phyloP scores from a whole-genome alignment of 2,888 invertebrate genomes.

The Eucriotettix oculatus region DNA sequence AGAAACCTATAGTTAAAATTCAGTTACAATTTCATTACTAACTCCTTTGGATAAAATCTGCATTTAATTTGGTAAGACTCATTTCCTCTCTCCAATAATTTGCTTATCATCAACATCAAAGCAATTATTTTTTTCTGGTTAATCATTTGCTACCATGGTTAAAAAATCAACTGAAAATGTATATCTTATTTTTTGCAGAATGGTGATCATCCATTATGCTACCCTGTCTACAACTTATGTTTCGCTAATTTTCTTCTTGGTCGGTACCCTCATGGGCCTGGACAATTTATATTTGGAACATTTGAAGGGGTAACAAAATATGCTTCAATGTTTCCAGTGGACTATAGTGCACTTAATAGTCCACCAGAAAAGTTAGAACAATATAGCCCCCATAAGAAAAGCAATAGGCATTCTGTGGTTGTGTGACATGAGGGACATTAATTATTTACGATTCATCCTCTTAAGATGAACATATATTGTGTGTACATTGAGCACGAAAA shows the following conservation, averaged over 20 bases:
- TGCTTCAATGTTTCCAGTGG: slow-evolving; percentile 42
- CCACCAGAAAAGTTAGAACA: slow-evolving; percentile 52
- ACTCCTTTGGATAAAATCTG: no score
- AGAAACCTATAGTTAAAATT: no score
- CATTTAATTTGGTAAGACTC: no score
- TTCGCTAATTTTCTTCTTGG: slow-evolving; percentile 61
- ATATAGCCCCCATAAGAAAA: slow-evolving; percentile 48
- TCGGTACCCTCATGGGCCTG: slow-evolving; percentile 57
- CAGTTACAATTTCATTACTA: no score
- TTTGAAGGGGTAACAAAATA: slow-evolving; percentile 18
- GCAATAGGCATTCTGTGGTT: slow-evolving; percentile 51
- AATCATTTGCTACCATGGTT: no score
- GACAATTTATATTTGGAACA: slow-evolving; percentile 50
- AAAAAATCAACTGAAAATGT: background rate
- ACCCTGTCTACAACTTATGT: slow-evolving; percentile 50
- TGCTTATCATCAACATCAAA: no score
- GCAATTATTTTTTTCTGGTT: no score
- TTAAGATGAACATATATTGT: no score
- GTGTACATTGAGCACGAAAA: no score
- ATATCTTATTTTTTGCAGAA: slow-evolving; percentile 30
- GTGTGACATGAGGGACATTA: slow-evolving; percentile 25
- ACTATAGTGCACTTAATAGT: slow-evolving; percentile 57
- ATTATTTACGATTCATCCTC: background rate
- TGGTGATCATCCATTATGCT: slow-evolving; percentile 47
- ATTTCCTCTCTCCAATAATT: no score